These are phyloP conservation scores for Andrena dorsata DNA, from an alignment of 2,888 invertebrate genomes.

Conservation along the genomic window DNA sequence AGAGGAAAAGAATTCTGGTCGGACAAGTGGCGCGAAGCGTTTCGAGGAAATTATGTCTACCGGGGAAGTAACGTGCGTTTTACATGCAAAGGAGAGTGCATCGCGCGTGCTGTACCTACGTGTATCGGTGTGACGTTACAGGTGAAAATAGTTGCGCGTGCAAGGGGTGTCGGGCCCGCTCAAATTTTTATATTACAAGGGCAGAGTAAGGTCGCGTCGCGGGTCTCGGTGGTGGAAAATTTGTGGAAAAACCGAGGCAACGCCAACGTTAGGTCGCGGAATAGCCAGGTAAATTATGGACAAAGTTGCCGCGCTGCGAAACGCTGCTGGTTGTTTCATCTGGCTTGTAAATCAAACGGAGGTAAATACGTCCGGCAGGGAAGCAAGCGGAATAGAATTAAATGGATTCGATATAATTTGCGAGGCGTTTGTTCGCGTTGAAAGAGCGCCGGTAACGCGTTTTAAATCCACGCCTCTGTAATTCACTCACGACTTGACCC, in stretches of 20 bases:
- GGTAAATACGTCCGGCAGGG: constrained; percentile 34
- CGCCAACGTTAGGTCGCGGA: constrained; percentile 21
- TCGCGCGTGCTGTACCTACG: not conserved
- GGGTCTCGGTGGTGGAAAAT: constrained; percentile 18
- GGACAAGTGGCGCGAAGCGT: not conserved
- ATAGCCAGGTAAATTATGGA: constrained; percentile 31
- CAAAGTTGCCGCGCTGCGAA: constrained; percentile 1
- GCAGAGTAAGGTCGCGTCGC: not conserved
- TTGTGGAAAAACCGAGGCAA: constrained; percentile 18
- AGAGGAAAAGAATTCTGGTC: not conserved
- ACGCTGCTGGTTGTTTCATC: constrained; percentile 9
- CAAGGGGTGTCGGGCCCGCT: not conserved
- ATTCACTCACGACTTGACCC: constrained; percentile 36
- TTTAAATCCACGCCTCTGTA: constrained; percentile 39
- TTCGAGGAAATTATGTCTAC: not conserved
- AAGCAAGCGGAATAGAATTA: constrained; percentile 31
- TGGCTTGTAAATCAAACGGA: constrained; percentile 44
- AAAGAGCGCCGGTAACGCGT: constrained; percentile 21
- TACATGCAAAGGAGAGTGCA: not conserved
- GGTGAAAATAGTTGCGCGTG: not conserved
- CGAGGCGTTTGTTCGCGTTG: constrained; percentile 17
- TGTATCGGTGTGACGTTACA: too few species aligned
- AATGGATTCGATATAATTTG: constrained; percentile 43
- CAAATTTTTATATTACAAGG: constrained; percentile 1
- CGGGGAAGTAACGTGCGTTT: not conserved